Percentiles rank a stretch among this genome's conserved stretches.
Evolutionary conservation across 2,888 invertebrate species (phyloP).

Genomic region (Caenorhabditis becei): DNA sequence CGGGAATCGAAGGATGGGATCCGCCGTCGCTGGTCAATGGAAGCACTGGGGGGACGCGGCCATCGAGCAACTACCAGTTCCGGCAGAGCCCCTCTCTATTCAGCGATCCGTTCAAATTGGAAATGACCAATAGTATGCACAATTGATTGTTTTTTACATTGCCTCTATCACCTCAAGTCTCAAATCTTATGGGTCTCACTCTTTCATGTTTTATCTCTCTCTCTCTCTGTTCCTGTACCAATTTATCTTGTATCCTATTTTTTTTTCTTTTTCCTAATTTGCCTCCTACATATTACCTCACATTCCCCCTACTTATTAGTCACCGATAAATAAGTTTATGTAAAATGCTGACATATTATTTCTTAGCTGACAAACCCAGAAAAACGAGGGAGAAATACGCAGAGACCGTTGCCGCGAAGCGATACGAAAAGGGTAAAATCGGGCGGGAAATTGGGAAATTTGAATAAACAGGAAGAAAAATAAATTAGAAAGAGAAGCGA

Average conservation of each 20-base stretch:
- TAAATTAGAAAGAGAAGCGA: slow-evolving; percentile 6
- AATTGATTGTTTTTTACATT: slow-evolving; percentile 31
- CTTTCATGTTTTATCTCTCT: no score
- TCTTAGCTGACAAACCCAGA: background rate
- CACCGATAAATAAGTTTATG: slow-evolving; percentile 16
- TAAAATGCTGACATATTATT: slow-evolving; percentile 28
- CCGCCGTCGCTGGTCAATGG: slow-evolving; percentile 48
- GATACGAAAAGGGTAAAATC: background rate
- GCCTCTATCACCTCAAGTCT: slow-evolving; percentile 25
- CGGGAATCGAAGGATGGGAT: slow-evolving; percentile 45
- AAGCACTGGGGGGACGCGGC: background rate
- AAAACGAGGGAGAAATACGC: slow-evolving; percentile 3
- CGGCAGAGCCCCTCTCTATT: slow-evolving; percentile 78
- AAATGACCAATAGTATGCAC: slow-evolving; percentile 69
- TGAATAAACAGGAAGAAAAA: slow-evolving; percentile 22
- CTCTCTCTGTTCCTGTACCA: no score
- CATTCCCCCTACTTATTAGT: background rate
- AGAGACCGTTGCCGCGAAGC: background rate
- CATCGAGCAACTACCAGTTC: slow-evolving; percentile 54
- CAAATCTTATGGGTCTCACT: slow-evolving; percentile 23
- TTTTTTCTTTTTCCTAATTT: slow-evolving; percentile 5
- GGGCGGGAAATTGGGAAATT: background rate
- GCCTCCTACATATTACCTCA: slow-evolving; percentile 13
- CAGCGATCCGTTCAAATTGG: slow-evolving; percentile 78
- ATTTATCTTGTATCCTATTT: slow-evolving; percentile 6